Conservation (phyloP, 2,888 invertebrate species). For the Andrena hattorfiana region DNA sequence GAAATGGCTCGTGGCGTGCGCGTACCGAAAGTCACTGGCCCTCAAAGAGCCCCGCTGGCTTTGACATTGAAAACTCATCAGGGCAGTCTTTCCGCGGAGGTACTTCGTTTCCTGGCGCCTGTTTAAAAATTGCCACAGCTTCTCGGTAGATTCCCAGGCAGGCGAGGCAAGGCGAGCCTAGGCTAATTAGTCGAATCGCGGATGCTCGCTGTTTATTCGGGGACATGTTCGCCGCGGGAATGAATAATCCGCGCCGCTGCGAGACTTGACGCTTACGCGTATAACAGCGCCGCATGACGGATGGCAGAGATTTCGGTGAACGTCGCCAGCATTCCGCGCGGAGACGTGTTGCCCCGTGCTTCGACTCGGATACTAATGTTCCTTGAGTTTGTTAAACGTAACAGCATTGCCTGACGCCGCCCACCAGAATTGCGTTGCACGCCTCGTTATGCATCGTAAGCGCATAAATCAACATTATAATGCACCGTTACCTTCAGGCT, state of each 20-base stretch:
- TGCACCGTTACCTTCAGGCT: constrained; percentile 54
- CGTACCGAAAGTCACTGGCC: background rate
- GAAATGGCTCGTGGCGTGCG: constrained; percentile 7
- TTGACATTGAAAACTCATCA: constrained; percentile 3
- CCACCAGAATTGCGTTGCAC: constrained; percentile 47
- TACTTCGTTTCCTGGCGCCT: background rate
- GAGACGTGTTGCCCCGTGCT: constrained; percentile 42
- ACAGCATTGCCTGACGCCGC: constrained; percentile 27
- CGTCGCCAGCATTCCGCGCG: constrained; percentile 9
- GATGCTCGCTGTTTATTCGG: background rate
- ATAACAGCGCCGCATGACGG: constrained; percentile 15
- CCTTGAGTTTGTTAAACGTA: constrained; percentile 56
- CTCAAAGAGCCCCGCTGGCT: background rate
- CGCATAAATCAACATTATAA: constrained; percentile 64
- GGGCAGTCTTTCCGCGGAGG: no score
- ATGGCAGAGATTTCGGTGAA: constrained; percentile 35
- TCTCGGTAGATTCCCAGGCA: background rate
- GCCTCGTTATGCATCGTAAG: constrained; percentile 64
- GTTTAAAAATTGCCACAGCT: background rate
- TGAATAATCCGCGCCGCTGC: constrained; percentile 6
- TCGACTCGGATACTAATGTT: constrained; percentile 53
- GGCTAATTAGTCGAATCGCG: background rate
- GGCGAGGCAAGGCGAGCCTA: background rate
- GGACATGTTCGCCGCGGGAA: background rate
- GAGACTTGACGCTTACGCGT: background rate